phyloP scores from a whole-genome alignment of 2,888 invertebrate species.

The Tethea ocularis region DNA sequence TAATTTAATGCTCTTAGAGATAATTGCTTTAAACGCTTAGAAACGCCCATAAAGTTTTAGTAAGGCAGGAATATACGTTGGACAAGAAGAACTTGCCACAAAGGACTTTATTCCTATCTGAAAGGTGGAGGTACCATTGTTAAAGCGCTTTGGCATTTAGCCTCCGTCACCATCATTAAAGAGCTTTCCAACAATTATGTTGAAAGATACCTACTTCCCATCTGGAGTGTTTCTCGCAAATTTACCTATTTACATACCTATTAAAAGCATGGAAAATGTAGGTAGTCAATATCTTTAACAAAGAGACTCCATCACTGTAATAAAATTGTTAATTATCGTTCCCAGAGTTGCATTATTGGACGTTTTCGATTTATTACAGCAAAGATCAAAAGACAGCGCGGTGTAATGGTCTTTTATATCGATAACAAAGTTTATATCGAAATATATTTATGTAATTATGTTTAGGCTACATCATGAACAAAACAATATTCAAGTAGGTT shows the following conservation, averaged over 20 bases:
- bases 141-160: conserved; percentile 23
- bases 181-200: conserved; percentile 25
- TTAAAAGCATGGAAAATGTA: background rate
- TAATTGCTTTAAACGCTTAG: background rate
- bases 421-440: conserved; percentile 4
- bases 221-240: too few relatives aligned
- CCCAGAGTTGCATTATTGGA: conserved; percentile 17
- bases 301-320: conserved; percentile 1
- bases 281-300: background rate
- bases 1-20: conserved; percentile 3
- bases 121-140: conserved; percentile 37
- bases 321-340: conserved; percentile 28
- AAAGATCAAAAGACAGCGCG: conserved; percentile 25
- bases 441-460: background rate
- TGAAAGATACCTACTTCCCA: conserved; percentile 15
- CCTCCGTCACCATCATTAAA: conserved; percentile 32
- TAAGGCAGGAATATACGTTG: conserved; percentile 31
- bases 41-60: conserved; percentile 33
- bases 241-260: background rate
- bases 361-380: conserved; percentile 24
- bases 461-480: background rate
- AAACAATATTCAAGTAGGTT: background rate
- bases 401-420: conserved; percentile 12
- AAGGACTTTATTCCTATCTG: conserved; percentile 31
- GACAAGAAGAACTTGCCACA: conserved; percentile 43